phyloP scores from a whole-genome alignment of 2,797 vertebrate genomes.

The Toxotes lorentzi region DNA sequence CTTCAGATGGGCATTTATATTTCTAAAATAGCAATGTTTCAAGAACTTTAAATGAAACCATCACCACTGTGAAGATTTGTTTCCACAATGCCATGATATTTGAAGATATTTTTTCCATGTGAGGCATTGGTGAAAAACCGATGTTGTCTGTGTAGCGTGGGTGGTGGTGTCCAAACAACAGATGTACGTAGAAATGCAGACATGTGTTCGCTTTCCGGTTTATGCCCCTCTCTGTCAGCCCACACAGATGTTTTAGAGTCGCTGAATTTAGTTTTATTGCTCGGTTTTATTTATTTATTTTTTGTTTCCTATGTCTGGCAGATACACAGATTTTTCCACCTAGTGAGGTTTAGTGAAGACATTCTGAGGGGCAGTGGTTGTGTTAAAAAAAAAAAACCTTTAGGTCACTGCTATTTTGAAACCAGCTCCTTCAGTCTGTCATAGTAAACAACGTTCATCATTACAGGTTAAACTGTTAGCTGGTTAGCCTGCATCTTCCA shows the following conservation, averaged over 20 bases:
- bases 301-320: constrained; percentile 37
- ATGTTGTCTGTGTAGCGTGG: constrained; percentile 36
- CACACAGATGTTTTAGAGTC: constrained; percentile 64
- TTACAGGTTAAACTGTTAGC: neutral
- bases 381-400: constrained; percentile 1
- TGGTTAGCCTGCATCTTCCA: neutral
- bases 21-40: neutral
- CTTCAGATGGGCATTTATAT: neutral
- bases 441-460: constrained; percentile 33
- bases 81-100: neutral
- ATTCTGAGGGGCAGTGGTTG: constrained; percentile 16
- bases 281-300: constrained; percentile 46
- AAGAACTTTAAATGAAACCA: neutral
- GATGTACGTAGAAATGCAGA: constrained; percentile 62
- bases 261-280: constrained; percentile 56
- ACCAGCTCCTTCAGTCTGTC: constrained; percentile 13
- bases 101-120: neutral
- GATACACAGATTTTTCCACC: constrained; percentile 38
- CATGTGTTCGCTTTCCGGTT: constrained; percentile 49
- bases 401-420: constrained; percentile 30
- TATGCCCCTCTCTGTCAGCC: constrained; percentile 41
- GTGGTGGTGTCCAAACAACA: constrained; percentile 67
- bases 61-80: neutral
- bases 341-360: constrained; percentile 39
- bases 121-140: neutral